Evolutionary conservation across 2,797 vertebrate species (phyloP).

Genomic region (Thamnophis elegans): DNA sequence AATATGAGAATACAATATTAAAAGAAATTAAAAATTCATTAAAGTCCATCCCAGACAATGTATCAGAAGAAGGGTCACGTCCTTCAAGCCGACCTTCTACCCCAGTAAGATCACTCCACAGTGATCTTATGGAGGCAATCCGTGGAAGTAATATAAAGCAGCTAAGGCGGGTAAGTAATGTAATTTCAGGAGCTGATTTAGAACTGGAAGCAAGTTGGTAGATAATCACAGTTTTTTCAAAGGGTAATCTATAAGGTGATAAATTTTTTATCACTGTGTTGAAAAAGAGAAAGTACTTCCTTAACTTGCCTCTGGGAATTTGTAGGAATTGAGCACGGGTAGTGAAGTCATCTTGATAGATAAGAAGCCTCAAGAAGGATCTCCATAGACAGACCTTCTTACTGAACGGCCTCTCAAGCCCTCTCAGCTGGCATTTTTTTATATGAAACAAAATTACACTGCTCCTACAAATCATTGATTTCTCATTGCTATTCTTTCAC

Average conservation of each 20-base stretch:
- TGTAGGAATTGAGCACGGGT: neutral
- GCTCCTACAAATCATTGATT: neutral
- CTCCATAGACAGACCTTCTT: neutral
- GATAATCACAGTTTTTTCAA: neutral
- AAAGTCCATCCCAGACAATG: slow-evolving; percentile 82
- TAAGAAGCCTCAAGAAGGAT: neutral
- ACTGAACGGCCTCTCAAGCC: neutral
- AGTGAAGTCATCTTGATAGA: neutral
- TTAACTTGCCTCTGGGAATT: neutral
- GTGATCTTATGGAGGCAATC: slow-evolving; percentile 94
- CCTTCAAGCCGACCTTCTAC: slow-evolving; percentile 86
- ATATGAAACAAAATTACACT: neutral
- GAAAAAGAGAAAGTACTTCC: neutral
- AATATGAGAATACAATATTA: slow-evolving; percentile 80
- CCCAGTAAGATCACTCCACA: slow-evolving; percentile 86
- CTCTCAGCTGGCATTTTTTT: neutral
- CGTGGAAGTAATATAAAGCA: slow-evolving; percentile 80
- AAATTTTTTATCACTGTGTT: neutral
- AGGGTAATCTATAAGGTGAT: neutral
- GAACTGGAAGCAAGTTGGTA: neutral
- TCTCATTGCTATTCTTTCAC: neutral
- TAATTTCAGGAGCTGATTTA: neutral
- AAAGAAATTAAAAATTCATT: slow-evolving; percentile 92
- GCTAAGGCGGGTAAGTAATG: slow-evolving; percentile 80
- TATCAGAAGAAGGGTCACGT: slow-evolving; percentile 80